Evolutionary conservation across 2,888 invertebrate species (phyloP), one percentile per base, ranked within the genome.

Genomic region (Brenthis hecate): DNA sequence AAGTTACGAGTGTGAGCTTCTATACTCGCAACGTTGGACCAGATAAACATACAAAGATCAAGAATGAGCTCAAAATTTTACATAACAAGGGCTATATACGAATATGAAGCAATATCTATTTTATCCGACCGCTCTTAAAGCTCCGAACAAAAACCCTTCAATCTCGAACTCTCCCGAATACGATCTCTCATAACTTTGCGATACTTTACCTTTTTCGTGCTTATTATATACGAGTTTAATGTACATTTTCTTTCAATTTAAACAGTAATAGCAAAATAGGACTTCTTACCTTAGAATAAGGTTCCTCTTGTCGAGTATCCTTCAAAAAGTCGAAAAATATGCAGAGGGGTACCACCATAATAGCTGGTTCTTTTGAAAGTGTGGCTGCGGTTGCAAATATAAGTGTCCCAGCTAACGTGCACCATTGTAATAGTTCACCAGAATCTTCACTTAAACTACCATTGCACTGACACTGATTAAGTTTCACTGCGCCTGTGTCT

Each of bases 331-430:
- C 98, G 92, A 97, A 98, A 74, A 97, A 93, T 78, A 96, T 96
- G 91, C 98, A 99, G 73, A 98, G 95, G 68, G 97, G 96, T 80
- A 99, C 92, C 72, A 98, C 98, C 75, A 98, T 98, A 81, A 99
- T 95, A 65, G 98, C 99, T 64, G 98, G 98, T 91, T 99, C 99
- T 92, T 99, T 99, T 92, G 98, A 97, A 77, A 99, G 94, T 91
- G 98, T 96, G 74, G 98, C 97, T 57, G 96, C 96, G 56, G 95
- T 92, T 51, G 97, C 96, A 74, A 96, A 88, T 84, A 95, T 75
- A 77, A 95, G 86, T 73, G 95, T 94, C 73, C 94, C 89, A 66
- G 93, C 91, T 78, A 97, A 89, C 77, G 94, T 95, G 76, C 94
- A 78, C 92, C 92, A 92, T 84, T 88, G 90, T 81, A 88, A 79